Evolutionary conservation across 2,888 invertebrate genomes (phyloP), one percentile per base, ranked within the genome.

Genomic region (Folsomia candida): DNA sequence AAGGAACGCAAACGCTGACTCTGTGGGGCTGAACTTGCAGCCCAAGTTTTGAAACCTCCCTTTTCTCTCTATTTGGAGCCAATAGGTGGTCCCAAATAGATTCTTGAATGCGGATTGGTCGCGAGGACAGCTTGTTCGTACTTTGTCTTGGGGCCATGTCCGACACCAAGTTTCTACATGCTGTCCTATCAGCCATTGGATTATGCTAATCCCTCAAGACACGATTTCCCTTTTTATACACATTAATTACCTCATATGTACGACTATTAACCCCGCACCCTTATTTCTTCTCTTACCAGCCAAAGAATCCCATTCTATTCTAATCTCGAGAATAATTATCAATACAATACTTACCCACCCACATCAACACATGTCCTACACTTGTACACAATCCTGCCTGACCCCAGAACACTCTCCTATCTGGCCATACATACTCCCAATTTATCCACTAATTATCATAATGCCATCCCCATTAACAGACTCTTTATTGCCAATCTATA

Each of bases 111-210:
- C 63, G 72, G 76, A 79, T 79, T 78, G 79, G 78, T 72, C 70
- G 70, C 68, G 62, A 67, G 60, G 62, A 68, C 20, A 69, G 68
- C 75, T 76, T 79, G 78, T 78, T 76, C 78, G 74, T 78, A 78
- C 78, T 78, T 80, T 78, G 77, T 77, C 78, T 78, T 77, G 74
- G 77, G 79, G 78, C 77, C n/a, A n/a, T 79, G 78, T 80, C 79
- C 76, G 78, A 80, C 79, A 80, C 4, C 6, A 6, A 54, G 54
- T 14, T 47, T 18, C 18, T 6, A 22, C 4, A 4, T 76, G 78
- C 71, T 80, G 79, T 78, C 78, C 78, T 79, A 77, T 76, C 78
- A 76, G 78, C 79, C 79, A 79, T 79, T 79, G 78, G 79, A 78
- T 78, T 78, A 78, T 78, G 78, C 74, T 79, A 79, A 79, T 79